phyloP scores from a whole-genome alignment of 2,797 vertebrate species.

The Schizothorax lantsangensis region DNA sequence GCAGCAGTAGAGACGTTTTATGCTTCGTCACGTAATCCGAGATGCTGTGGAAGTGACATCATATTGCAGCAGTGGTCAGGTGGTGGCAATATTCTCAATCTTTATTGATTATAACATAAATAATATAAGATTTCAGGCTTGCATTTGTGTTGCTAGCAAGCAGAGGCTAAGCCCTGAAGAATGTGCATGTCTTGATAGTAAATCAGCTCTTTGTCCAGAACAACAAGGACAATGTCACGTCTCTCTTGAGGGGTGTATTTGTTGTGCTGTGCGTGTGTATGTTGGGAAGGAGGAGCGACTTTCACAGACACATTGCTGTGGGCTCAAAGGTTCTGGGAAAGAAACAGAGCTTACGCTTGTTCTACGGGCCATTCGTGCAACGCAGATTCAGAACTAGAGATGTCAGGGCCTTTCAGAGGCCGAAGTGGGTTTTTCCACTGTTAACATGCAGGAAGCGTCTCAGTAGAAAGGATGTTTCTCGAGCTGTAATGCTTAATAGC shows the following conservation, averaged over 20 bases:
- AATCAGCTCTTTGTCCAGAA: conserved; percentile 55
- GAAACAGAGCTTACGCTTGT: conserved; percentile 44
- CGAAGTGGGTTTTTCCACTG: conserved; percentile 10
- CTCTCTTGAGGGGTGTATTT: conserved; percentile 40
- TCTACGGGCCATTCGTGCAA: conserved; percentile 12
- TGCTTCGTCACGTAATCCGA: conserved; percentile 24
- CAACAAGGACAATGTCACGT: conserved; percentile 50
- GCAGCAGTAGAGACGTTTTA: conserved; percentile 6
- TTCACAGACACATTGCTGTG: conserved; percentile 24
- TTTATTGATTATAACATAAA: conserved; percentile 36
- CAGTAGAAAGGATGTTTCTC: neutral
- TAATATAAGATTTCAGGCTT: conserved; percentile 5
- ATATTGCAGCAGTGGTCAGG: conserved; percentile 25
- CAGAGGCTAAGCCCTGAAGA: conserved; percentile 17
- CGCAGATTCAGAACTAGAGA: conserved; percentile 6
- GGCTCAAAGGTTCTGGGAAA: conserved; percentile 20
- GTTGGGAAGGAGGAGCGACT: conserved; percentile 27
- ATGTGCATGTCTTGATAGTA: conserved; percentile 46
- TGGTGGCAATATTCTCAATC: neutral
- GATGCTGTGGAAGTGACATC: conserved; percentile 29
- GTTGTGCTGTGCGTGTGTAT: conserved; percentile 31
- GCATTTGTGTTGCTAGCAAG: neutral
- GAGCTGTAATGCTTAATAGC: conserved; percentile 7
- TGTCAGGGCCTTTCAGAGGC: conserved; percentile 16
- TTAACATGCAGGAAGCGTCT: conserved; percentile 1